Base-by-base conservation (phyloP, 2,888 invertebrate genomes). In the Ashinkailepas kermadecensis region DNA sequence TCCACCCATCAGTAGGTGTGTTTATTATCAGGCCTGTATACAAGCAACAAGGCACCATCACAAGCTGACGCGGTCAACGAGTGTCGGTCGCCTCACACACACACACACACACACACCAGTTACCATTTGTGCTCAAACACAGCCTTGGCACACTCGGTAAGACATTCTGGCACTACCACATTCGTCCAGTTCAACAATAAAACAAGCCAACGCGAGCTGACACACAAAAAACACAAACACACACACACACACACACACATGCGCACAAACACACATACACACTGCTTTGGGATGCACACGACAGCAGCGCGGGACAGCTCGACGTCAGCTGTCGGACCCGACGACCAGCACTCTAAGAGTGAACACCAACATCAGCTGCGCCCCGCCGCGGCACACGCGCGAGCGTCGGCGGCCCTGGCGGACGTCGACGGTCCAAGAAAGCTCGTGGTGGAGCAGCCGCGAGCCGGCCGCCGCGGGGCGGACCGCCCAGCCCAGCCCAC, bases 21-120 rank as follows among this genome's bases (percentile, higher is more conserved):
- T 74, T 74, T 74, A 74, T 74, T 74, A 74, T 56, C 74, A 54
- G 54, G 56, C 74, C 74, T 74, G 74, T 54, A 74, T 56, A 70
- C 74, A 54, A 74, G 74, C 74, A 74, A 56, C 74, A 74, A 74
- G 74, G 74, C 74, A 74, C 74, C 74, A 54, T 54, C 12, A 54
- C 74, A 74, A 21, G 10, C 56, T 9, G 21, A 21, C 18, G 21
- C 23, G 21, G 54, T 1, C 21, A 7, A 15, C 74, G 10, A 9
- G 56, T 21, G 23, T 54, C 11, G 59, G 12, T 11, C 12, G 15
- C 11, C 58, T 58, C 13, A 9, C 58, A 58, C 59, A 13, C 59
- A 6, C 2, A 74, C 56, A 21, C 9, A 11, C 18, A 39, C 21
- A 21, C 39, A 56, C 13, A 9, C 18, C 12, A 56, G 56, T 56